Conservation (phyloP, 1,140 invertebrate genomes). For the Galleria mellonella region DNA sequence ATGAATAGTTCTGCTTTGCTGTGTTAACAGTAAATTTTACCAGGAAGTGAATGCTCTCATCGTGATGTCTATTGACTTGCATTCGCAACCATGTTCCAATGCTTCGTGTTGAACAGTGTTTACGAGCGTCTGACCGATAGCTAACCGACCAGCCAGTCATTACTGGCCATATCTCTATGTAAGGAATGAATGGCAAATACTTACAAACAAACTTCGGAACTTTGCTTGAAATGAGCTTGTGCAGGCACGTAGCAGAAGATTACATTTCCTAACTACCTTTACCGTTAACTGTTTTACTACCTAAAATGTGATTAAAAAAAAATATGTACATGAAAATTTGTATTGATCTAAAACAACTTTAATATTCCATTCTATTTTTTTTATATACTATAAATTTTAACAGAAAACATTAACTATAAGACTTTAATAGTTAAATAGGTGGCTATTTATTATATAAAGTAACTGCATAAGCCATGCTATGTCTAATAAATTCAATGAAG, state of each 20-base stretch:
- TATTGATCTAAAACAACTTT: too few species aligned
- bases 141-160: constrained; percentile 51
- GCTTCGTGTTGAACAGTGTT: constrained; percentile 57
- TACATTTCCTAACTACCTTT: constrained; percentile 36
- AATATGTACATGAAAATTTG: too few species aligned
- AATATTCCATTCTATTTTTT: too few species aligned
- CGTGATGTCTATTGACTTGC: constrained; percentile 60
- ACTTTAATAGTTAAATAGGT: too few species aligned
- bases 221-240: constrained; percentile 45
- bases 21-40: constrained; percentile 13
- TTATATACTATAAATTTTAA: too few species aligned
- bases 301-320: constrained; percentile 24
- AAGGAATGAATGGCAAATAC: constrained; percentile 62
- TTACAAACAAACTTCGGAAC: constrained; percentile 49
- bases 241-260: constrained; percentile 52
- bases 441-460: background rate
- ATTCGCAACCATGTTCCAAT: constrained; percentile 58
- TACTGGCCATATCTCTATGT: constrained; percentile 64
- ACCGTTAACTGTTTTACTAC: constrained; percentile 56
- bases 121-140: constrained; percentile 63
- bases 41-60: constrained; percentile 47
- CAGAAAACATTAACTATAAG: too few species aligned
- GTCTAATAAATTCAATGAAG: constrained; percentile 9
- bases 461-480: constrained; percentile 18
- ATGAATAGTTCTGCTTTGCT: background rate